These are phyloP conservation scores for Venturia canescens DNA, from an alignment of 1,140 invertebrate genomes.

Conservation along the genomic window DNA sequence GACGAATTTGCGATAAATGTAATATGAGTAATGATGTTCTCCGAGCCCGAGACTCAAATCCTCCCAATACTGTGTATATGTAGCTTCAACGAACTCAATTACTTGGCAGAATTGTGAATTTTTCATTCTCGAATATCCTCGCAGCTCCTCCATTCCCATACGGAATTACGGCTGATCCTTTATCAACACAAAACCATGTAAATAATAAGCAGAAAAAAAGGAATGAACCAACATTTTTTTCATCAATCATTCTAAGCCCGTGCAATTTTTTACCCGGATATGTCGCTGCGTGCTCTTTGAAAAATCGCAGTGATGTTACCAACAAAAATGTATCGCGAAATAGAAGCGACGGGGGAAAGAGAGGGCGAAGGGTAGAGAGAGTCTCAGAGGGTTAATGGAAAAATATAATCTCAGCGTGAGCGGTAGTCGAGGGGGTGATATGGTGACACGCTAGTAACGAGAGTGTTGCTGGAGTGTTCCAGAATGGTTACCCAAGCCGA, in stretches of 20 bases:
- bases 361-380: too few species aligned
- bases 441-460: background rate
- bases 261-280: background rate
- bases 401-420: constrained; percentile 9
- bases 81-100: too few species aligned
- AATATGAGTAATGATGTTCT: too few species aligned
- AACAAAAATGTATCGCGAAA: background rate
- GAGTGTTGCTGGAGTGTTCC: constrained; percentile 12
- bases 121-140: background rate
- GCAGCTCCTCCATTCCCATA: background rate
- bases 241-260: background rate
- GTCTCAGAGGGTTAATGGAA: constrained; percentile 12
- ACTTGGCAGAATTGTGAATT: background rate
- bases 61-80: too few species aligned
- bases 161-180: background rate
- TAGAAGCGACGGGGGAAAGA: background rate
- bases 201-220: background rate
- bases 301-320: background rate
- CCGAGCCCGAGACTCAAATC: too few species aligned
- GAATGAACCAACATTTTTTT: background rate
- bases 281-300: background rate
- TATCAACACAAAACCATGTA: background rate
- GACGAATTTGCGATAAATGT: too few species aligned
- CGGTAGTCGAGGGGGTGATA: constrained; percentile 1
- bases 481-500: constrained; percentile 9